These are phyloP conservation scores for Lamellibrachia satsuma DNA, from an alignment of 2,888 invertebrate genomes.

Conservation along the genomic window DNA sequence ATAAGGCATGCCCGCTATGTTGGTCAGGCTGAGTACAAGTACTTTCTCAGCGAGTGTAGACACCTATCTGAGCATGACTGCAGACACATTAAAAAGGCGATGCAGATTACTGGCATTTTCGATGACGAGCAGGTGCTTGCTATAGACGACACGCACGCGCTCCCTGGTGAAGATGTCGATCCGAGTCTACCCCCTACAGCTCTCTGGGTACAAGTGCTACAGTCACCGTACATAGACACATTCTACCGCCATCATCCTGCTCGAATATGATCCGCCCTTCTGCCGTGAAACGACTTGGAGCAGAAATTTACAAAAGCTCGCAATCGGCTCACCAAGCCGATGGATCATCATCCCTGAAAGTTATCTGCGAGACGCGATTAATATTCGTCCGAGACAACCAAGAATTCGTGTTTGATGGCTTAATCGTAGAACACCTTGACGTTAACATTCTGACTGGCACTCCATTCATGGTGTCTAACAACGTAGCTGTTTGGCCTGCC, in stretches of 20 bases:
- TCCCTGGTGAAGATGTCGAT: neutral
- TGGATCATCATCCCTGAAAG: neutral
- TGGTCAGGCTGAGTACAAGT: conserved; percentile 27
- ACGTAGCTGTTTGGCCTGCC: conserved; percentile 29
- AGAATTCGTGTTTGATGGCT: conserved; percentile 27
- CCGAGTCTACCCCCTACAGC: conserved; percentile 21
- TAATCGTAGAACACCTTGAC: conserved; percentile 33
- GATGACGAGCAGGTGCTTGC: conserved; percentile 25
- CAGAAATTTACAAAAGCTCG: neutral
- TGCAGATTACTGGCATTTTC: conserved; percentile 33
- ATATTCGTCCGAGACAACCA: neutral
- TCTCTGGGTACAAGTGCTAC: conserved; percentile 36
- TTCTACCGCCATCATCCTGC: conserved; percentile 39
- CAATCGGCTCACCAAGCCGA: conserved; percentile 13
- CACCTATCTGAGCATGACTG: conserved; percentile 34
- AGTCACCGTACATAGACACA: conserved; percentile 39
- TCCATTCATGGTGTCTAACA: conserved; percentile 35
- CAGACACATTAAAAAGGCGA: conserved; percentile 8
- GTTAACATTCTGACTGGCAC: conserved; percentile 32
- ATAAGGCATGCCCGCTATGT: conserved; percentile 40
- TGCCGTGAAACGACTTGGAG: neutral
- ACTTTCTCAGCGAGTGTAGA: conserved; percentile 42
- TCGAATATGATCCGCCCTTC: neutral
- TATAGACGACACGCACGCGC: neutral
- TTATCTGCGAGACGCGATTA: conserved; percentile 14